Base-by-base conservation (phyloP, 2,888 invertebrate species). In the Dexiosoma caninum region DNA sequence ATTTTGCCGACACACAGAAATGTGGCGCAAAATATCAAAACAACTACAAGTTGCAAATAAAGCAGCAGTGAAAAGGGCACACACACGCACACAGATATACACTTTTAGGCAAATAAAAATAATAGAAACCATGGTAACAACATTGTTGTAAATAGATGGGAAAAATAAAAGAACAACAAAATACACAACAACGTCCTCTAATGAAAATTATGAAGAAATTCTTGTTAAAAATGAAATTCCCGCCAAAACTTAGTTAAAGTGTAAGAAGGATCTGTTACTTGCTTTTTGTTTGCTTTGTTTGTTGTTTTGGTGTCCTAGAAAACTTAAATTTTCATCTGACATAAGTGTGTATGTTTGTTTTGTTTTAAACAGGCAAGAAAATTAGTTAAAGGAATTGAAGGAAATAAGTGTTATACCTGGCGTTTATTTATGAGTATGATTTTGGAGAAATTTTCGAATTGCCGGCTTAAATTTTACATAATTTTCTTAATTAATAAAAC, bases 1-100 rank as follows among this genome's bases (percentile, higher is more conserved):
- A 55, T 44, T 40, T 60, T 51, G 55, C 76, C 66, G 66, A 66
- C 71, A 64, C 35, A 60, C 55, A 67, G 46, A 81, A 81, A 77
- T 81, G 46, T 81, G 81, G 75, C 75, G 78, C 62, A 82, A 83
- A 77, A 69, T 69, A 74, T 72, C 76, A 78, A 69, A 77, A 66
- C 77, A 69, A 64, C 62, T 77, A 57, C 70, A 70, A 77, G 32
- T 55, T 57, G 64, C n/a, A 70, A 57, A 71, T 46, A 60, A 44
- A 35, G 46, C 23, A 60, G 30, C 12, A 72, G 57, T n/a, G 35
- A 51, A 5, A 55, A 62, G 9, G 14, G n/a, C 16, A 42, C 32
- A 55, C 10, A 53, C 30, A 55, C 44, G 32, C 12, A 8, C 21
- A 57, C 14, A 9, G 14, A 40, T 5, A 69, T 14, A 35, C 57